phyloP scores from a whole-genome alignment of 2,797 vertebrate species.

The Petrocephalus schoutedeni region DNA sequence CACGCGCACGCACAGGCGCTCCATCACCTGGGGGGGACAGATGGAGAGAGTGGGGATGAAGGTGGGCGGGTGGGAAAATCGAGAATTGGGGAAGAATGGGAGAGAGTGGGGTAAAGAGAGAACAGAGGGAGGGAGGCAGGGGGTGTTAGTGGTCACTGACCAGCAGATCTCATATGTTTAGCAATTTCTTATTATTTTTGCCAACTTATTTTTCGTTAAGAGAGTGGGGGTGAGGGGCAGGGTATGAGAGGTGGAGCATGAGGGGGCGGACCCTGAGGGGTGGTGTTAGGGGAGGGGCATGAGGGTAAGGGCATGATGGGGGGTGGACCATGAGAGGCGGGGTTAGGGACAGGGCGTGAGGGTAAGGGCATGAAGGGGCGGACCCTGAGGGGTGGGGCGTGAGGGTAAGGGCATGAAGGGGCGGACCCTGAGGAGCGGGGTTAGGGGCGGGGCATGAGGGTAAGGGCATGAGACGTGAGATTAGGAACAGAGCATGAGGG shows the following conservation, averaged over 20 bases:
- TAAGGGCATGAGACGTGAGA: not conserved
- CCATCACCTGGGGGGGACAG: slow-evolving; percentile 71
- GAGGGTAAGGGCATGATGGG: not conserved
- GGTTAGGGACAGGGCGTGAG: not conserved
- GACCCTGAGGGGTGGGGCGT: too few species aligned
- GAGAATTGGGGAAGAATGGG: slow-evolving; percentile 3
- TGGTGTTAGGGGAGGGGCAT: too few species aligned
- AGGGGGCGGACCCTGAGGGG: too few species aligned
- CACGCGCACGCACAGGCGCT: slow-evolving; percentile 77
- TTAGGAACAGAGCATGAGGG: not conserved
- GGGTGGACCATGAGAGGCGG: not conserved
- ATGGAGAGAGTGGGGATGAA: not conserved
- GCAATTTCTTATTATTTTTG: too few species aligned
- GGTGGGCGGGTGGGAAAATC: not conserved
- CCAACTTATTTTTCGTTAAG: too few species aligned
- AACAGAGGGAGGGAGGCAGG: not conserved
- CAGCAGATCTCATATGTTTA: too few species aligned
- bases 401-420: too few species aligned
- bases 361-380: not conserved
- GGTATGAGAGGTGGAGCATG: too few species aligned
- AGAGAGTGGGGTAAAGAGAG: not conserved
- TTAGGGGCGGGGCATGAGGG: not conserved
- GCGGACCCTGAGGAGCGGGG: not conserved
- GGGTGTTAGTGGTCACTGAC: too few species aligned
- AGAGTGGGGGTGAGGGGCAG: too few species aligned